Evolutionary conservation across 1,140 invertebrate species (phyloP).

Genomic region (Drosophila novamexicana): DNA sequence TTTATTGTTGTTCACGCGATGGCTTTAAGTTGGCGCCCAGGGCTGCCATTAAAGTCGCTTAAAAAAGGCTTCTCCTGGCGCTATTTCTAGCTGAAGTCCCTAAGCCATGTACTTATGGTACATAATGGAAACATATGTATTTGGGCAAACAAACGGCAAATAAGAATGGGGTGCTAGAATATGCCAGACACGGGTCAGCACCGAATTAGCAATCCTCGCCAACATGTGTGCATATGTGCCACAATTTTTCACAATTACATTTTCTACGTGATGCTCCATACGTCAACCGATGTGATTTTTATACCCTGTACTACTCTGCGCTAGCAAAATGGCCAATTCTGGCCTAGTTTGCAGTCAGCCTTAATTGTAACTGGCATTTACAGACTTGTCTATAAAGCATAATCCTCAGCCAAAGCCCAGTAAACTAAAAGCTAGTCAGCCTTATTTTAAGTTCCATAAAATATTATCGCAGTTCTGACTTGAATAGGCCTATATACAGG

Average conservation of each 20-base stretch:
- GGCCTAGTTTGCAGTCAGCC: too few species aligned
- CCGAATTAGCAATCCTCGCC: not conserved
- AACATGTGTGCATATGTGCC: slow-evolving; percentile 9
- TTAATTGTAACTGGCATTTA: too few species aligned
- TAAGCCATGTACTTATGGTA: slow-evolving; percentile 48
- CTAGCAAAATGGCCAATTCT: too few species aligned
- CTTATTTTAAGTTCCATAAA: too few species aligned
- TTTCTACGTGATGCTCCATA: slow-evolving; percentile 1
- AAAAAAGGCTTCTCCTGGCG: slow-evolving; percentile 53
- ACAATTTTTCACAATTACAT: slow-evolving; percentile 72
- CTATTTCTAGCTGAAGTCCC: slow-evolving; percentile 25
- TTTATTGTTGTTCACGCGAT: slow-evolving; percentile 20
- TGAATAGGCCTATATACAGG: not conserved
- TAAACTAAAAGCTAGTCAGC: too few species aligned
- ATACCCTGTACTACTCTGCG: not conserved
- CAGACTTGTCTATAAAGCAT: too few species aligned
- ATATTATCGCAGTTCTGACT: too few species aligned
- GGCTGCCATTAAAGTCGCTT: slow-evolving; percentile 49
- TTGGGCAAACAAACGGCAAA: slow-evolving; percentile 4
- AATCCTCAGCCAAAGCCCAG: too few species aligned
- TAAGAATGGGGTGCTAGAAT: not conserved
- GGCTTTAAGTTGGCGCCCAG: slow-evolving; percentile 34
- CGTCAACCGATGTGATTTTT: not conserved
- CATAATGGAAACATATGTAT: slow-evolving; percentile 16
- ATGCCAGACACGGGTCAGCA: not conserved